A percentile compares a stretch with the other conserved stretches of the same genome.
phyloP scores from a whole-genome alignment of 2,797 vertebrate species.

The Lepus townsendii region DNA sequence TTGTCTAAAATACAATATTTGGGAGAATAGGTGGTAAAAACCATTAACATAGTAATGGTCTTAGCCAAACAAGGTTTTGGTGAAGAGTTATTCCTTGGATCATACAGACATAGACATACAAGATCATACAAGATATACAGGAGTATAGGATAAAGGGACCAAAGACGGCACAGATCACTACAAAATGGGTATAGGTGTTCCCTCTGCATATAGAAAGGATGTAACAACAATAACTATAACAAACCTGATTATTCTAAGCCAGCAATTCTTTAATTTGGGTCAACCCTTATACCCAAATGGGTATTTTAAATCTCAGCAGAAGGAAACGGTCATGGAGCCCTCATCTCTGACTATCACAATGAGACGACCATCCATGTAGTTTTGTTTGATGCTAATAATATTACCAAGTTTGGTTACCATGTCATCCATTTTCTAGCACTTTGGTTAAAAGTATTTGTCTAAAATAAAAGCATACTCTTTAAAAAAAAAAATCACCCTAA shows the following conservation, averaged over 20 bases:
- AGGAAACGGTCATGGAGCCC: background rate
- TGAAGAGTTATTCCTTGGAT: background rate
- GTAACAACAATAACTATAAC: too few species aligned
- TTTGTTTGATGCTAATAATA: background rate
- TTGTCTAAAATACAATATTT: background rate
- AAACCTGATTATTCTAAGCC: background rate
- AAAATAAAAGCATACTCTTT: background rate
- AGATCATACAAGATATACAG: background rate
- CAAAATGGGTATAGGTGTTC: background rate
- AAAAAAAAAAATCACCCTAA: background rate
- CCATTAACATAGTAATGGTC: background rate
- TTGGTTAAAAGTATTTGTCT: background rate
- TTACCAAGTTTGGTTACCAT: background rate
- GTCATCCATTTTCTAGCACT: background rate
- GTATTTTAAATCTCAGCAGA: conserved; percentile 30
- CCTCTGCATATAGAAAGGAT: background rate
- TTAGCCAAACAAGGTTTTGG: conserved; percentile 20
- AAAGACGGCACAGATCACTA: background rate
- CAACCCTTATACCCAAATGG: background rate
- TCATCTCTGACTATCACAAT: background rate
- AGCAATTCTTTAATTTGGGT: background rate
- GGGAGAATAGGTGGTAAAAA: background rate
- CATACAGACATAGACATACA: background rate
- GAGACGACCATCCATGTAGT: background rate
- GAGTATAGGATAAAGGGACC: background rate